A percentile compares a stretch with the other conserved stretches of the same genome.
These are phyloP conservation scores for Raja brachyura DNA, from an alignment of 2,113 vertebrate genomes.

Conservation along the genomic window DNA sequence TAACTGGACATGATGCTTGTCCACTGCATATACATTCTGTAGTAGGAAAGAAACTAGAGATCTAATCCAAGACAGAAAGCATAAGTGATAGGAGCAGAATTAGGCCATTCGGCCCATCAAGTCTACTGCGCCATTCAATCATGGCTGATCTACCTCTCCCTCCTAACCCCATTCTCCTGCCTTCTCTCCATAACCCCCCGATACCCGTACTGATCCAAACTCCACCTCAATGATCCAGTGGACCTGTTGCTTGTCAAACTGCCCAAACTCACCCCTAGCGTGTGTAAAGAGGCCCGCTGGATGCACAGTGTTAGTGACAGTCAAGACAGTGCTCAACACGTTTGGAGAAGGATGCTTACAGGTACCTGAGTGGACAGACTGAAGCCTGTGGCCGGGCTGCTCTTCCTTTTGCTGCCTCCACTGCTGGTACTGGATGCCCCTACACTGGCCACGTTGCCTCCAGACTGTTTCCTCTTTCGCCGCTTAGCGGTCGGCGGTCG, in stretches of 20 bases:
- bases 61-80: background rate
- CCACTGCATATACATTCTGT: background rate
- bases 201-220: background rate
- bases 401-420: slow-evolving; percentile 8
- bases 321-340: no score
- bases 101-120: no score
- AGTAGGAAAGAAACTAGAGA: background rate
- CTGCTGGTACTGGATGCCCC: background rate
- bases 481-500: slow-evolving; percentile 1
- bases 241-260: background rate
- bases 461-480: slow-evolving; percentile 35
- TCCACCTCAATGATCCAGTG: no score
- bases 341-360: background rate
- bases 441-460: background rate
- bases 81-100: no score
- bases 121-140: no score
- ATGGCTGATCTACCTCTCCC: no score
- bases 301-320: background rate
- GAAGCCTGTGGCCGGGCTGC: slow-evolving; percentile 10
- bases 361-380: slow-evolving; percentile 32
- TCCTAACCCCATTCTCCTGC: no score
- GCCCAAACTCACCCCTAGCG: background rate
- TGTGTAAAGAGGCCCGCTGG: slow-evolving; percentile 28
- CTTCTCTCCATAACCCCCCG: no score
- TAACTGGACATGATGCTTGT: background rate